Evolutionary conservation across 2,797 vertebrate species (phyloP).

Genomic region (Thalassophryne amazonica): DNA sequence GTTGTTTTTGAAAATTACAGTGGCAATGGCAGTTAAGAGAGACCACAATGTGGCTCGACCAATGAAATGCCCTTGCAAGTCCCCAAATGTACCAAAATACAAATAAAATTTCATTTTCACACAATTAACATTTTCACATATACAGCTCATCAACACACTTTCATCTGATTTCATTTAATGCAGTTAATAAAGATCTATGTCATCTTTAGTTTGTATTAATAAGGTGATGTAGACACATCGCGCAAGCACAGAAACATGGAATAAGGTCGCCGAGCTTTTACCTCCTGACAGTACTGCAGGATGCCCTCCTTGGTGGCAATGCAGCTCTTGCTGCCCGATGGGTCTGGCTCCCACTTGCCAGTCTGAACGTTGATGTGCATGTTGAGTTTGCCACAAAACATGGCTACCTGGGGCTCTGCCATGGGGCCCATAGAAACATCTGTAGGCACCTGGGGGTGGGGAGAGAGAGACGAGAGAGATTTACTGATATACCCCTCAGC

Average conservation of each 20-base stretch:
- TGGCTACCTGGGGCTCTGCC: slow-evolving; percentile 95
- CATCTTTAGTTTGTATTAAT: slow-evolving; percentile 1
- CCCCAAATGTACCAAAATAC: not conserved
- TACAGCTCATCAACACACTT: not conserved
- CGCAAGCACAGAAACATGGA: no score
- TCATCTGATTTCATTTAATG: not conserved
- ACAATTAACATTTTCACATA: not conserved
- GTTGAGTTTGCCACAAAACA: slow-evolving; percentile 97
- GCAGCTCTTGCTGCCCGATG: slow-evolving; percentile 89
- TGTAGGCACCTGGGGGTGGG: slow-evolving; percentile 46
- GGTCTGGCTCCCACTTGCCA: slow-evolving; percentile 95
- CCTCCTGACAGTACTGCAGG: slow-evolving; percentile 96
- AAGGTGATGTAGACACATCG: not conserved
- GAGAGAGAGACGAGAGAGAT: not conserved
- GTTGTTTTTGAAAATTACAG: not conserved
- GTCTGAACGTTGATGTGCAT: slow-evolving; percentile 98
- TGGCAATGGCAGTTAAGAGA: slow-evolving; percentile 2
- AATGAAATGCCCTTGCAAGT: not conserved
- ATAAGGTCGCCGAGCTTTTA: no score
- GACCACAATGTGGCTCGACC: no score
- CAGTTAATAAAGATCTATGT: slow-evolving; percentile 5
- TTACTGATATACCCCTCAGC: slow-evolving; percentile 28
- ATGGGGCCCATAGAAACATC: slow-evolving; percentile 77
- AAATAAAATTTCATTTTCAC: not conserved
- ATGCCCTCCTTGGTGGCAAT: slow-evolving; percentile 90